phyloP scores from a whole-genome alignment of 2,113 vertebrate genomes.

The Anoura caudifer region DNA sequence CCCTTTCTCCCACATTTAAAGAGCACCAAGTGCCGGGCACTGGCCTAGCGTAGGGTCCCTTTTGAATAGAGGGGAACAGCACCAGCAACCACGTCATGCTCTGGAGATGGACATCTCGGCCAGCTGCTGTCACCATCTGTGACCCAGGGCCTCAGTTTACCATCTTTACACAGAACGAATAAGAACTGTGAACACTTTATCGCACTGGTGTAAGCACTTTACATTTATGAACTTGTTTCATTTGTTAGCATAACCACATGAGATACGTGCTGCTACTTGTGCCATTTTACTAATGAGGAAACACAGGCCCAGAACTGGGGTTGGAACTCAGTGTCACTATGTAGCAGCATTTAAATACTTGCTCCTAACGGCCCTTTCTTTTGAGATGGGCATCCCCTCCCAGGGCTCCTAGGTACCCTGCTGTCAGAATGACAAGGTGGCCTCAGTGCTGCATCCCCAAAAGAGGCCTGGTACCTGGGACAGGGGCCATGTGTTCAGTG shows the following conservation, averaged over 20 bases:
- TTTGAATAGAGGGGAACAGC: accelerated
- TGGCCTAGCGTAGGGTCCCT: neutral
- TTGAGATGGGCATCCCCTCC: neutral
- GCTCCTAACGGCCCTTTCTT: neutral
- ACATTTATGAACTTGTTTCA: neutral
- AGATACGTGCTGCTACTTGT: neutral
- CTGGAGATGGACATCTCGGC: neutral
- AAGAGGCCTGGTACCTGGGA: neutral
- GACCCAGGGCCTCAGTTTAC: neutral
- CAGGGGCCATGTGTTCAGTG: neutral
- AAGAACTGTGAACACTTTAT: neutral
- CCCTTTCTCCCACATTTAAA: neutral
- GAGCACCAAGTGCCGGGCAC: neutral
- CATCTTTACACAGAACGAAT: neutral
- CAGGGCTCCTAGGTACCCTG: accelerated
- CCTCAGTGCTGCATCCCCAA: neutral
- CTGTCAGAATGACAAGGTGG: neutral
- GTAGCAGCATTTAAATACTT: neutral
- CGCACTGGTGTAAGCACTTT: neutral
- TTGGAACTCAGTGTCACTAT: neutral
- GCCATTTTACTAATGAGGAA: neutral
- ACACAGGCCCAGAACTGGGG: neutral
- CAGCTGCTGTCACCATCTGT: neutral
- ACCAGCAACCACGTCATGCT: accelerated
- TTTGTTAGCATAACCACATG: neutral